Conservation (phyloP, 2,888 invertebrate genomes). For the Copidosoma aretas region DNA sequence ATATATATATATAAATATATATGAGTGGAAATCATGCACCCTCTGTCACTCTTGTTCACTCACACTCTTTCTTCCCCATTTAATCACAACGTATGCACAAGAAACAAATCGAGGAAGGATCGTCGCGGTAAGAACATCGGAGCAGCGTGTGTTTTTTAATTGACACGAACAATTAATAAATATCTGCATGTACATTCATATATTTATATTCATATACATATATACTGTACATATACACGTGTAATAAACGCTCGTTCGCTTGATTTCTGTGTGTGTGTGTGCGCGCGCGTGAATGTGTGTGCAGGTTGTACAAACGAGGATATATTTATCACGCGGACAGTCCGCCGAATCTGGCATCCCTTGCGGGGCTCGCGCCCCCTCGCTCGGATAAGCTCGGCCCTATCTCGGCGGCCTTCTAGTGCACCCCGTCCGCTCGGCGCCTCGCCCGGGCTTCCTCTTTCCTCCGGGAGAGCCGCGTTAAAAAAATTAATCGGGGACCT, state of each 20-base stretch:
- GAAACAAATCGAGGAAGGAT: slow-evolving; percentile 41
- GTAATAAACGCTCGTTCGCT: slow-evolving; percentile 12
- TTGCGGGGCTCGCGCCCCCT: too few relatives aligned
- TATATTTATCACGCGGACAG: not conserved
- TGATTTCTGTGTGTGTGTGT: too few relatives aligned
- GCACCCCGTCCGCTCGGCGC: not conserved
- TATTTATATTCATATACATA: slow-evolving; percentile 12
- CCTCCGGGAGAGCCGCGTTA: not conserved
- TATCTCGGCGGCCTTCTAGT: not conserved
- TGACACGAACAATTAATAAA: slow-evolving; percentile 55
- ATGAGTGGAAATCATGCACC: too few relatives aligned
- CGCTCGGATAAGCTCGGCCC: not conserved
- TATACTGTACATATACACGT: slow-evolving; percentile 25
- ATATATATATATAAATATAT: too few relatives aligned
- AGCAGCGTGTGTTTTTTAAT: slow-evolving; percentile 51
- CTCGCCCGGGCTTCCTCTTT: not conserved
- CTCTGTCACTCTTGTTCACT: not conserved
- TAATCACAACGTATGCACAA: slow-evolving; percentile 18
- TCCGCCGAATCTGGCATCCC: not conserved
- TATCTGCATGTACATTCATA: slow-evolving; percentile 6
- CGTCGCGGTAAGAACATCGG: slow-evolving; percentile 41
- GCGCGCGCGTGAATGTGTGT: not conserved
- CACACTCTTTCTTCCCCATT: slow-evolving; percentile 18
- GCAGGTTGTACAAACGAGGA: slow-evolving; percentile 24
- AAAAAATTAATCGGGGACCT: not conserved